These are phyloP conservation scores for Alouatta caraya DNA, from an alignment of 2,797 vertebrate genomes.

Conservation along the genomic window DNA sequence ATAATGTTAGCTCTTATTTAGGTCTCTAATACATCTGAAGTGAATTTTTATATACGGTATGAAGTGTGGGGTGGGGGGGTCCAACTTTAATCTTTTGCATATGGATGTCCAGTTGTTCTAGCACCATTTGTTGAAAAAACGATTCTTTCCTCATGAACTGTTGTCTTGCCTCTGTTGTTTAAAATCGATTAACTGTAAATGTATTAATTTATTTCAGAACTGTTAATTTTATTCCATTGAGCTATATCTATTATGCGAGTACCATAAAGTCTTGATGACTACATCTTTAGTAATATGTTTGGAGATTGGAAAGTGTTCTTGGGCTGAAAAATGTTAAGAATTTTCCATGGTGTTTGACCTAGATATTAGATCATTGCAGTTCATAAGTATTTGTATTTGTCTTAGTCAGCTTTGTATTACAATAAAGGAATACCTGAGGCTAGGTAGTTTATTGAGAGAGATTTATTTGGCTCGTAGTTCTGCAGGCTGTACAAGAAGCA, in stretches of 20 bases:
- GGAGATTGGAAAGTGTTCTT: neutral
- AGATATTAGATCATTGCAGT: neutral
- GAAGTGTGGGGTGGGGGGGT: neutral
- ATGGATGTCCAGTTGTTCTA: neutral
- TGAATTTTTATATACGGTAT: neutral
- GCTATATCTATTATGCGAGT: neutral
- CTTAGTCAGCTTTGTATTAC: neutral
- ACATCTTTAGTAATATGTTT: neutral
- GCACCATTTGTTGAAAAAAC: neutral
- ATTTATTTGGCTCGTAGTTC: neutral
- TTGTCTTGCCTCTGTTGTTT: neutral
- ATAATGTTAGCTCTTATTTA: neutral
- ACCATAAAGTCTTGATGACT: neutral
- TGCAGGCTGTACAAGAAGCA: neutral
- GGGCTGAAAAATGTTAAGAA: neutral
- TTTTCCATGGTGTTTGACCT: neutral
- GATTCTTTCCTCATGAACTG: neutral
- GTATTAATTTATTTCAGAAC: neutral
- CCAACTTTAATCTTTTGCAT: neutral
- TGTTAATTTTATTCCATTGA: neutral
- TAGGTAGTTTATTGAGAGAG: neutral
- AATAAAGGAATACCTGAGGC: neutral
- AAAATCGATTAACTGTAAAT: neutral
- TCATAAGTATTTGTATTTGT: neutral
- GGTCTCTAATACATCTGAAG: neutral